Evolutionary conservation across 2,888 invertebrate genomes (phyloP).

Genomic region (Agrotis ipsilon): DNA sequence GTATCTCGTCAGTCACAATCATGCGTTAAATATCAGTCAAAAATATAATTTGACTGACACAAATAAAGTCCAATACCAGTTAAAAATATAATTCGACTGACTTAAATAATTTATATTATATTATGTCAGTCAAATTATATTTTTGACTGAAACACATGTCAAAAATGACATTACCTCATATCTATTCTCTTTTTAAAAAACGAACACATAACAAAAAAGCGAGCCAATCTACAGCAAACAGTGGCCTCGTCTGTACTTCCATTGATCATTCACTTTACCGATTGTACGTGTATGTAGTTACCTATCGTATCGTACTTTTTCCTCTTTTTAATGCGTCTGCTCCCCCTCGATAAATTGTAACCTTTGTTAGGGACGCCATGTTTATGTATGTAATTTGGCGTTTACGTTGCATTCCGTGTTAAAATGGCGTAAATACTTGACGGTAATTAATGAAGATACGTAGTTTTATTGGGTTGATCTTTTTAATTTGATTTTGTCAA

Average conservation of each 20-base stretch:
- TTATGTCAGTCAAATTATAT: too few relatives aligned
- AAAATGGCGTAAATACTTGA: constrained; percentile 51
- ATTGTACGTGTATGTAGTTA: constrained; percentile 61
- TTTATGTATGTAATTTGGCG: constrained; percentile 82
- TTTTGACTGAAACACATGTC: too few relatives aligned
- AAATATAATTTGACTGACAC: too few relatives aligned
- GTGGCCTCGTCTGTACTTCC: constrained; percentile 41
- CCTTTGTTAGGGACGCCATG: constrained; percentile 80
- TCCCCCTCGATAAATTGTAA: constrained; percentile 82
- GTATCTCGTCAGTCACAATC: too few relatives aligned
- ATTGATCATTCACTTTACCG: constrained; percentile 71
- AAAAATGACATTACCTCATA: too few relatives aligned
- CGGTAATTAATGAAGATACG: constrained; percentile 52
- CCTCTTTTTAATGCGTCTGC: constrained; percentile 79
- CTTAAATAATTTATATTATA: too few relatives aligned
- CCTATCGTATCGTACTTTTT: constrained; percentile 66
- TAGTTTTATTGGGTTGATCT: constrained; percentile 21
- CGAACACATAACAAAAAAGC: constrained; percentile 29
- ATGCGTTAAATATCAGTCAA: too few relatives aligned
- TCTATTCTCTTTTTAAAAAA: constrained; percentile 6
- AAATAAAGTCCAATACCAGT: too few relatives aligned
- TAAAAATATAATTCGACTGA: too few relatives aligned
- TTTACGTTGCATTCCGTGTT: constrained; percentile 58
- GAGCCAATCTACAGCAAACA: constrained; percentile 44
- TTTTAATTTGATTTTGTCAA: constrained; percentile 33